Evolutionary conservation across 2,797 vertebrate species (phyloP).

Genomic region (Podargus strigoides): DNA sequence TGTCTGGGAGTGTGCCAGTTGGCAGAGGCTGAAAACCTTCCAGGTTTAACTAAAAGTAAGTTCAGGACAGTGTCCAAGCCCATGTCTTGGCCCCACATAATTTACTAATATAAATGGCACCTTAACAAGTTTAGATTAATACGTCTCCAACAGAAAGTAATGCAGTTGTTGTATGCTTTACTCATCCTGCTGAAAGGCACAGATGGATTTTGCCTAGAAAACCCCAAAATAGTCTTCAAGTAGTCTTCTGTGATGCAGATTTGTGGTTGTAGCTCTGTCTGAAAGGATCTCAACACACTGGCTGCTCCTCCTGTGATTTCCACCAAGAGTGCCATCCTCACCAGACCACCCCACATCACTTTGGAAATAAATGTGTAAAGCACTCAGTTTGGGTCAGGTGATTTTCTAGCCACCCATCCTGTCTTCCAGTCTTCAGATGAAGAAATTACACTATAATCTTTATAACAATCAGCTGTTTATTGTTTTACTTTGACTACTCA

Average conservation of each 20-base stretch:
- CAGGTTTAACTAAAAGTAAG: background rate
- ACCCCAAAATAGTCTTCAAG: background rate
- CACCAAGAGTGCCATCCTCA: background rate
- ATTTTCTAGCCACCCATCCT: background rate
- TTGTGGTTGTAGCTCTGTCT: background rate
- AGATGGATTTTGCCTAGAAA: background rate
- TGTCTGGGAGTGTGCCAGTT: background rate
- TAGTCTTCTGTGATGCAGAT: background rate
- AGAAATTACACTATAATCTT: background rate
- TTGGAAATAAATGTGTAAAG: background rate
- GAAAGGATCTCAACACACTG: background rate
- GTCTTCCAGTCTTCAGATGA: background rate
- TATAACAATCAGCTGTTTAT: background rate
- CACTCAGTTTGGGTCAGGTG: background rate
- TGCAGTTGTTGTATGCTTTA: background rate
- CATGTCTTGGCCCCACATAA: too few species aligned
- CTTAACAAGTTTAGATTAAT: background rate
- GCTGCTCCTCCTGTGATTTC: background rate
- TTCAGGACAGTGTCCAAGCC: background rate
- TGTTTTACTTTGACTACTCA: background rate
- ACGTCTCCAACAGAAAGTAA: background rate
- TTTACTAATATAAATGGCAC: background rate
- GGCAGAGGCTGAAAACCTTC: background rate
- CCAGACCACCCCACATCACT: rapidly evolving
- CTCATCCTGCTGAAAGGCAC: background rate